These are phyloP conservation scores for Diloba caeruleocephala DNA, from an alignment of 2,888 invertebrate species.

Conservation along the genomic window DNA sequence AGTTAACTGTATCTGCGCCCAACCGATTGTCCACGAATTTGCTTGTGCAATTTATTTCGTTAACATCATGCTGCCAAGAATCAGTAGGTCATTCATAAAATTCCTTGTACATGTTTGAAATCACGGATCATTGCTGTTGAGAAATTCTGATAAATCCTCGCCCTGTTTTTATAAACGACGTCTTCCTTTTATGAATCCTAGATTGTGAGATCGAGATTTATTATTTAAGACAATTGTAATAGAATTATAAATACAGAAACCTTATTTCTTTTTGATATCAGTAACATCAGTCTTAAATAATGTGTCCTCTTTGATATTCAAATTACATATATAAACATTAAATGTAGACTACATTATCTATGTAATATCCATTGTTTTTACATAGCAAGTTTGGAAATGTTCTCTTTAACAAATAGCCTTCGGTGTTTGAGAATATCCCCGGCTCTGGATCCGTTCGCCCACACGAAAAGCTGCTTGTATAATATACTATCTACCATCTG, in stretches of 20 bases:
- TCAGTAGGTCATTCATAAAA: constrained; percentile 53
- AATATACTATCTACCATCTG: constrained; percentile 61
- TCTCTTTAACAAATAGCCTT: constrained; percentile 51
- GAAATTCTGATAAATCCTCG: constrained; percentile 20
- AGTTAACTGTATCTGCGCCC: constrained; percentile 38
- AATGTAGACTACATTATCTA: constrained; percentile 32
- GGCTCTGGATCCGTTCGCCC: constrained; percentile 70
- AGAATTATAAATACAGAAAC: too few relatives aligned
- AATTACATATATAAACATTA: constrained; percentile 22
- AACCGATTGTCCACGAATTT: constrained; percentile 44
- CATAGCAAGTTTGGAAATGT: constrained; percentile 52
- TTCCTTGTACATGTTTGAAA: constrained; percentile 26
- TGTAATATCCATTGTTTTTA: constrained; percentile 42
- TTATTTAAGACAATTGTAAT: background rate
- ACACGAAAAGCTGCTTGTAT: constrained; percentile 62
- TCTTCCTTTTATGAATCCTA: constrained; percentile 2
- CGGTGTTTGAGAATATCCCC: constrained; percentile 68
- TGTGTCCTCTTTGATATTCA: constrained; percentile 15
- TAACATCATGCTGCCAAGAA: constrained; percentile 32
- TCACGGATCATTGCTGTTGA: constrained; percentile 11
- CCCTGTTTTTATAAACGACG: constrained; percentile 14
- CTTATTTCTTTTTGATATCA: too few relatives aligned
- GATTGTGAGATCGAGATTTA: background rate
- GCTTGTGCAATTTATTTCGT: constrained; percentile 50
- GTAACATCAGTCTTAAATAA: too few relatives aligned